Conservation (phyloP, 2,113 vertebrate genomes). For the Pomatostomus ruficeps region DNA sequence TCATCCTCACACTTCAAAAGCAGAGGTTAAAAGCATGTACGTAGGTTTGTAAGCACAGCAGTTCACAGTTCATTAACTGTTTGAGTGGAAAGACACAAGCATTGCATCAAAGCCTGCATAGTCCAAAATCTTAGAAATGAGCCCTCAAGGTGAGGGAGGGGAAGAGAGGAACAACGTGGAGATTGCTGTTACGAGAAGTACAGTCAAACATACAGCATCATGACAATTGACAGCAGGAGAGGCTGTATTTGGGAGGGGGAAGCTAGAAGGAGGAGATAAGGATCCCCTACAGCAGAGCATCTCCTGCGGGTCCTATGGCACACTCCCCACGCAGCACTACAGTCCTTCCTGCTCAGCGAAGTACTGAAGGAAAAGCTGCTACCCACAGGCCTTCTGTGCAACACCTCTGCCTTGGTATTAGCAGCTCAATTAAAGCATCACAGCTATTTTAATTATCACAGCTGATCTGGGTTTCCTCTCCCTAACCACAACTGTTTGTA, state of each 20-base stretch:
- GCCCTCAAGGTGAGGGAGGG: background rate
- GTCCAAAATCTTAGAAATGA: background rate
- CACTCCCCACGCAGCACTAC: accelerated
- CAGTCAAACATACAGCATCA: background rate
- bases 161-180: accelerated
- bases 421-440: background rate
- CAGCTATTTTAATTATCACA: background rate
- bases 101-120: accelerated
- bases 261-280: background rate
- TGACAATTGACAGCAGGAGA: accelerated
- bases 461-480: background rate
- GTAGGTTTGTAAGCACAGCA: background rate
- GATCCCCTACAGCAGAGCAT: background rate
- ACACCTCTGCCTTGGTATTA: background rate
- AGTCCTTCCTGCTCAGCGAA: background rate
- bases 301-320: background rate
- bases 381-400: background rate
- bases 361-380: background rate
- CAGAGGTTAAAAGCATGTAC: background rate
- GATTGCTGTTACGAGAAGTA: background rate
- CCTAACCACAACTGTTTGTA: background rate
- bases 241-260: background rate
- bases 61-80: background rate
- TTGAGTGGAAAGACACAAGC: background rate
- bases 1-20: background rate